Evolutionary conservation across 2,888 invertebrate species (phyloP).

Genomic region (Eustalomyia histrio): DNA sequence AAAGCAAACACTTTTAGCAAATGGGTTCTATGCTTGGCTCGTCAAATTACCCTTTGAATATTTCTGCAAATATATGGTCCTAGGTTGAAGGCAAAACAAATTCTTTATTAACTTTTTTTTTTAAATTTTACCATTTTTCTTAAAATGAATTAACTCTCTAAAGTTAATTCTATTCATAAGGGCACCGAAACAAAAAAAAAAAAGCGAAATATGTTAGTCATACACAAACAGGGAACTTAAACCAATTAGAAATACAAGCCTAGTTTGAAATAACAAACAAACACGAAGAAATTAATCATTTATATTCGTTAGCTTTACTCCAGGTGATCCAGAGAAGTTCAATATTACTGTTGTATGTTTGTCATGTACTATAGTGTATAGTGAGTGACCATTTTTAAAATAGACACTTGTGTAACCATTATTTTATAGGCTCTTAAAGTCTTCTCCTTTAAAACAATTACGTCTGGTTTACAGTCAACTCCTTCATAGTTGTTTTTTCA

Average conservation of each 20-base stretch:
- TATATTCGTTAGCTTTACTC: constrained; percentile 23
- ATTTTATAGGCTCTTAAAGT: constrained; percentile 51
- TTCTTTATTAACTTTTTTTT: too few relatives aligned
- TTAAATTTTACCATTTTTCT: too few relatives aligned
- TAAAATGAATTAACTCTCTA: not conserved
- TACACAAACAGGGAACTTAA: constrained; percentile 37
- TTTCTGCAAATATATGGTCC: too few relatives aligned
- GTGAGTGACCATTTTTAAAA: constrained; percentile 29
- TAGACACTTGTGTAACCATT: constrained; percentile 55
- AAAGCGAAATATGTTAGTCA: constrained; percentile 3
- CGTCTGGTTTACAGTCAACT: constrained; percentile 39
- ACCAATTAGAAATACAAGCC: constrained; percentile 49
- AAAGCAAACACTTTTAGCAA: too few relatives aligned
- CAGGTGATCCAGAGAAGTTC: constrained; percentile 16
- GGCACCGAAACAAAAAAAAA: not conserved
- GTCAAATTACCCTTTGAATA: too few relatives aligned
- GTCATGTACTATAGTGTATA: not conserved
- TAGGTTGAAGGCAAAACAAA: too few relatives aligned
- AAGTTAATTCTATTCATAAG: constrained; percentile 12
- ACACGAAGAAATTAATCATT: constrained; percentile 15
- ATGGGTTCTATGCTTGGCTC: too few relatives aligned
- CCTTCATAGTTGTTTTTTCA: constrained; percentile 43
- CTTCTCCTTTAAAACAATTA: constrained; percentile 58
- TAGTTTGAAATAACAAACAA: constrained; percentile 30
- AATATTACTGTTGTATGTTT: constrained; percentile 5